Base-by-base conservation (phyloP, 37 sponge, comb jelly and placozoan species). In the Eunapius fragilis region DNA sequence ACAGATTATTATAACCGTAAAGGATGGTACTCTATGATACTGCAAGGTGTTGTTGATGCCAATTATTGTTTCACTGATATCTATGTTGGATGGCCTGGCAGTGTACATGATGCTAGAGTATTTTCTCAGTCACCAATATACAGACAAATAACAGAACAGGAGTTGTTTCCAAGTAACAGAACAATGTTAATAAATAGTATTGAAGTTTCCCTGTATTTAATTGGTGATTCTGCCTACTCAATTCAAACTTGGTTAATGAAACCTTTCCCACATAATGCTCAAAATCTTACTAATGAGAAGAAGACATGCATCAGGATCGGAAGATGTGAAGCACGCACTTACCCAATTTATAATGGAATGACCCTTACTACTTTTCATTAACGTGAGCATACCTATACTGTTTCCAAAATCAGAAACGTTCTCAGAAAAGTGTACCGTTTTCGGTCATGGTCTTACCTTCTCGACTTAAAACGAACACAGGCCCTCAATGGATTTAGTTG, bases 221-320 rank as follows among this genome's bases (percentile, higher is more conserved):
- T 84, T 38, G 89, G 89, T 34, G 85, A 89, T 38, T 70, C 84
- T 25, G 85, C 89, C 3, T 89, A 84, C 83, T 78, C 88, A 37
- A 12, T 89, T 25, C 28, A 48, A 23, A 28, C 79, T 48, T 89
- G 89, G 84, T 47, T 89, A 37, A 78, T 89, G 58, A 89, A 89
- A 74, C 74, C 80, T 9, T 89, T 79, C 78, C 26, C 70, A 11
- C 69, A 45, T 70, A 67, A 12, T 68, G 67, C 37, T 41, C 41
- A 41, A 41, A 25, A 71, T 72, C n/a, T 34, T 31, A 78, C 67
- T 33, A 25, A 10, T 47, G 49, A 36, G 19, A 13, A 80, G 74
- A 87, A 37, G 26, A 24, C 25, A 27, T 87, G 31, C 49, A 80
- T n/a, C n/a, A n/a, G n/a, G n/a, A n/a, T n/a, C n/a, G n/a, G n/a